phyloP scores from a whole-genome alignment of 2,888 invertebrate species.

The Desoria tigrina region DNA sequence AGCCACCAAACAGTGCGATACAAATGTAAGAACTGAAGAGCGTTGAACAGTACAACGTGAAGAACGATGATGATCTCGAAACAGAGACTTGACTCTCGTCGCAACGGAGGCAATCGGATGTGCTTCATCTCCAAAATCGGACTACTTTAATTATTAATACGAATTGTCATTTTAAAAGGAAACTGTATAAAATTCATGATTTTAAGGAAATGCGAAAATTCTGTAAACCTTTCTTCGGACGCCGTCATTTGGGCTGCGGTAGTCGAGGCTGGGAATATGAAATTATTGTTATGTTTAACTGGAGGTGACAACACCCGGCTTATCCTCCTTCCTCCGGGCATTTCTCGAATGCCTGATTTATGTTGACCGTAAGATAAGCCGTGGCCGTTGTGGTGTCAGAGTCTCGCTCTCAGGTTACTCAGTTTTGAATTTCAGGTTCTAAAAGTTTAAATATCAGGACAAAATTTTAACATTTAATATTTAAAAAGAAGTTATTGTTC shows the following conservation, averaged over 20 bases:
- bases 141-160: no score
- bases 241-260: constrained; percentile 1
- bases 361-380: no score
- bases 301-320: constrained; percentile 24
- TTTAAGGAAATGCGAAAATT: not conserved
- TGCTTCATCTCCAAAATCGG: constrained; percentile 50
- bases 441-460: no score
- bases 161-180: no score
- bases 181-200: no score
- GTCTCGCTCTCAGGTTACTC: no score
- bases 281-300: constrained; percentile 21
- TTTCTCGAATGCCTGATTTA: no score
- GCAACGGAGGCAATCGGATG: constrained; percentile 48
- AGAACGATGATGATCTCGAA: constrained; percentile 48
- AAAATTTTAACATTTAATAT: no score
- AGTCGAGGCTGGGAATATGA: constrained; percentile 12
- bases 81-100: constrained; percentile 40
- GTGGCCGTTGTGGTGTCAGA: no score
- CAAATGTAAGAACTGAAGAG: constrained; percentile 88
- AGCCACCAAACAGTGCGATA: constrained; percentile 98
- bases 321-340: constrained; percentile 41
- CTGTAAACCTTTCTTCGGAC: constrained; percentile 32
- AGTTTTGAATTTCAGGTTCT: no score
- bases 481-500: no score
- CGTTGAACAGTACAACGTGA: constrained; percentile 54